Base-by-base conservation (phyloP, 2,797 vertebrate species). In the Calcarius lapponicus region DNA sequence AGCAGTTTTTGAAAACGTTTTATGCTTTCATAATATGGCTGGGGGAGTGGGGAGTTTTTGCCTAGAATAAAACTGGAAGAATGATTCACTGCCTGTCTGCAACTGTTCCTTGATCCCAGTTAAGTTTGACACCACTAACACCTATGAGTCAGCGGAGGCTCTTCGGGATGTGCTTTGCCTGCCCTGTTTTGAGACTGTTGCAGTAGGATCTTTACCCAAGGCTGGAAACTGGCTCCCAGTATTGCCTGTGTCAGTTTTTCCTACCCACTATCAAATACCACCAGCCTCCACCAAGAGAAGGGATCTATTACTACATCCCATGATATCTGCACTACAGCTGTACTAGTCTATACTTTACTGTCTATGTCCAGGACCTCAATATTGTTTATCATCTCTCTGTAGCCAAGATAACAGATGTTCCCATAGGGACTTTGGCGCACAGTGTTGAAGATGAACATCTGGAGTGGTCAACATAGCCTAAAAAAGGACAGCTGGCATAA, bases 41-140 rank as follows among this genome's bases (percentile, higher is more conserved):
- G 47, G 92, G 56, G 84, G 71, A 95, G 53, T 15, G 74, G 80
- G 69, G 94, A 95, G 66, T 94, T 97, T 95, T 95, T 13, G 74
- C 66, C 74, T 92, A 88, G 93, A 95, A 93, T 97, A 97, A 97
- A 95, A 97, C 64, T 96, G 89, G 87, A 93, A 85, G 86, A 94
- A 93, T 97, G 95, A 97, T 96, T 97, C 96, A 97, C 78, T 1
- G 0, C 58, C 80, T 91, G 93, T 97, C 96, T 97, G 93, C 76
- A 95, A 64, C 80, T 65, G 70, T 94, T 96, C 91, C 96, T 93
- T 95, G 82, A 95, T 96, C 88, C 90, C 91, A 92, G 92, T 94
- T 90, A 91, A 75, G 90, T 95, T 61, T 96, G 92, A 90, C 91
- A 94, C 94, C 82, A 94, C 93, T 83, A 97, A 95, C 83, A 92